phyloP scores from a whole-genome alignment of 2,113 vertebrate genomes.

The Macquaria ambigua region DNA sequence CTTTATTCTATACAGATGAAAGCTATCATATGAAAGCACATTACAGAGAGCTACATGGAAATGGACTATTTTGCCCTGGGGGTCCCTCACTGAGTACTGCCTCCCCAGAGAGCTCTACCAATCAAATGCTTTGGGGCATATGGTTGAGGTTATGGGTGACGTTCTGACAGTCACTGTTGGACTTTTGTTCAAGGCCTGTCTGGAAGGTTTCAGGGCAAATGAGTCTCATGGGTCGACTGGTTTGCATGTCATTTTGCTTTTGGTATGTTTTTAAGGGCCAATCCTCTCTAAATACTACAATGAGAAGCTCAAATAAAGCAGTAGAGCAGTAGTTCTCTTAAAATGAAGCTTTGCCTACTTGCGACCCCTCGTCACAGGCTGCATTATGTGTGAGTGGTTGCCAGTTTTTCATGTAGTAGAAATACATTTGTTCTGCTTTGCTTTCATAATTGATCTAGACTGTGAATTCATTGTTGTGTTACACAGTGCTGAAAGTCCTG shows the following conservation, averaged over 20 bases:
- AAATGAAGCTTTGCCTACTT: too few species aligned
- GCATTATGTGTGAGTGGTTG: too few species aligned
- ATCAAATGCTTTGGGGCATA: neutral
- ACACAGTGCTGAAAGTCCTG: neutral
- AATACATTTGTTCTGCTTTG: neutral
- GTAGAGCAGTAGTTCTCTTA: too few species aligned
- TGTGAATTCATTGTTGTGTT: neutral
- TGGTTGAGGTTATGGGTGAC: neutral
- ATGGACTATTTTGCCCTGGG: neutral
- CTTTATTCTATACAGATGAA: conserved; percentile 36
- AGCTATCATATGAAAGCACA: conserved; percentile 27
- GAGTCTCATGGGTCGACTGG: too few species aligned
- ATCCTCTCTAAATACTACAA: neutral
- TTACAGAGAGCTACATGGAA: conserved; percentile 23
- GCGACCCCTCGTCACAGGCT: too few species aligned
- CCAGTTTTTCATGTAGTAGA: neutral
- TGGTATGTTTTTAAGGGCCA: neutral
- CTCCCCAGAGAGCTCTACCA: conserved; percentile 6
- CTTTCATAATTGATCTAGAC: neutral
- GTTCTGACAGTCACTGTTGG: neutral
- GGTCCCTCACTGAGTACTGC: conserved; percentile 3
- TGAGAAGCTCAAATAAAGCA: neutral
- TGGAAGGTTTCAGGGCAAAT: neutral
- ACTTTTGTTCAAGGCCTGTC: neutral
- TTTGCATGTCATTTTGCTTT: too few species aligned